Evolutionary conservation across 2,113 vertebrate genomes (phyloP).

Genomic region (Chloroceryle aenea): DNA sequence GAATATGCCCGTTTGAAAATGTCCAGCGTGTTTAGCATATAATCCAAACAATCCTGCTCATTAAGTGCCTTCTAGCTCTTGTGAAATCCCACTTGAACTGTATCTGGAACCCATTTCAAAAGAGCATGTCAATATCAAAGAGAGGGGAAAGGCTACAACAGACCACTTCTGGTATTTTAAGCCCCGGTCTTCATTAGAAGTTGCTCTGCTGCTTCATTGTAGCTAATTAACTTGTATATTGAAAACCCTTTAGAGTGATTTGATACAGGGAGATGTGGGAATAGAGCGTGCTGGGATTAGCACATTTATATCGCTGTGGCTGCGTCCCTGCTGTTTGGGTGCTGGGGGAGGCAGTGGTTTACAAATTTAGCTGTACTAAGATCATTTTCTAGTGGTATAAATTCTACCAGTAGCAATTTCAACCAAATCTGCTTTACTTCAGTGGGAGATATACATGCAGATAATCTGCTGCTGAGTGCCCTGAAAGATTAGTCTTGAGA

Average conservation of each 20-base stretch:
- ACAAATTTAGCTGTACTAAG: conserved; percentile 1
- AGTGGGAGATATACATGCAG: not conserved
- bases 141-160: not conserved
- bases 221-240: conserved; percentile 72
- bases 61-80: not conserved
- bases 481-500: not conserved
- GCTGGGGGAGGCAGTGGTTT: conserved; percentile 13
- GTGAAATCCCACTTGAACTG: not conserved
- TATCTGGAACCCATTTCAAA: not conserved
- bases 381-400: not conserved
- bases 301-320: conserved; percentile 23
- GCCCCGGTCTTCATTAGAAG: not conserved
- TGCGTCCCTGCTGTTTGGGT: conserved; percentile 24
- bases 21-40: not conserved
- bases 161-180: conserved; percentile 33
- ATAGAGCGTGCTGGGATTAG: conserved; percentile 52
- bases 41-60: not conserved
- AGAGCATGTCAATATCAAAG: not conserved
- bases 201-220: not conserved
- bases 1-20: not conserved
- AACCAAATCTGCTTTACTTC: not conserved
- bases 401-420: not conserved
- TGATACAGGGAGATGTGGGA: conserved; percentile 48
- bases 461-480: not conserved
- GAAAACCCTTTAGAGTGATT: conserved; percentile 62